Conservation (phyloP, 1,140 invertebrate genomes). For the Scaptomyza graminum region DNA sequence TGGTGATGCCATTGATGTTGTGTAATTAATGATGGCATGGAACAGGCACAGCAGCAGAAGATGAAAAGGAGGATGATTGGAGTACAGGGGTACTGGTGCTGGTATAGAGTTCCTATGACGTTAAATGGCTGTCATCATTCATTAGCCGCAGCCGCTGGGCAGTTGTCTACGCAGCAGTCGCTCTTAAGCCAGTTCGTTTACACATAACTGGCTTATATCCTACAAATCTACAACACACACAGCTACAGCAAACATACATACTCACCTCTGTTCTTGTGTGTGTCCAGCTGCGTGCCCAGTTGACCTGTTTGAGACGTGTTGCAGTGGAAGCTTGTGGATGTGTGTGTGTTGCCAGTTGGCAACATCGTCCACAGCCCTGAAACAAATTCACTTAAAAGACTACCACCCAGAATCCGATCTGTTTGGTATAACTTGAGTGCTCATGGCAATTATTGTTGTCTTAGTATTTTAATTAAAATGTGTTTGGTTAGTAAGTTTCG, state of each 20-base stretch:
- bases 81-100: neutral
- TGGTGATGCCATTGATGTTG: constrained; percentile 29
- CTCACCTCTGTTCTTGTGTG: neutral
- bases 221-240: constrained; percentile 11
- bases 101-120: constrained; percentile 21
- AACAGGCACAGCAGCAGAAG: neutral
- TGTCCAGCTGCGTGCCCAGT: constrained; percentile 4
- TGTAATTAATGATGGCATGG: constrained; percentile 68
- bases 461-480: constrained; percentile 82
- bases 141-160: constrained; percentile 72
- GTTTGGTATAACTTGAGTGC: neutral
- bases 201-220: constrained; percentile 60
- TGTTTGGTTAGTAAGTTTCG: constrained; percentile 56
- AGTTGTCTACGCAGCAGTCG: constrained; percentile 60
- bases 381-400: constrained; percentile 40
- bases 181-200: constrained; percentile 53
- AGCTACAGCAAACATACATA: constrained; percentile 33
- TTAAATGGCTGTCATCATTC: constrained; percentile 81
- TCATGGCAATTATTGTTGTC: constrained; percentile 68
- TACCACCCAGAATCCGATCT: neutral
- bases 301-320: constrained; percentile 28
- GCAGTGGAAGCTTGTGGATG: constrained; percentile 18
- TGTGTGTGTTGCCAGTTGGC: constrained; percentile 1
- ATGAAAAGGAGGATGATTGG: neutral
- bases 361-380: constrained; percentile 4